Percentiles rank a stretch among this genome's conserved stretches.
These are phyloP conservation scores for Notodonta ziczac DNA, from an alignment of 2,888 invertebrate genomes.

Conservation along the genomic window DNA sequence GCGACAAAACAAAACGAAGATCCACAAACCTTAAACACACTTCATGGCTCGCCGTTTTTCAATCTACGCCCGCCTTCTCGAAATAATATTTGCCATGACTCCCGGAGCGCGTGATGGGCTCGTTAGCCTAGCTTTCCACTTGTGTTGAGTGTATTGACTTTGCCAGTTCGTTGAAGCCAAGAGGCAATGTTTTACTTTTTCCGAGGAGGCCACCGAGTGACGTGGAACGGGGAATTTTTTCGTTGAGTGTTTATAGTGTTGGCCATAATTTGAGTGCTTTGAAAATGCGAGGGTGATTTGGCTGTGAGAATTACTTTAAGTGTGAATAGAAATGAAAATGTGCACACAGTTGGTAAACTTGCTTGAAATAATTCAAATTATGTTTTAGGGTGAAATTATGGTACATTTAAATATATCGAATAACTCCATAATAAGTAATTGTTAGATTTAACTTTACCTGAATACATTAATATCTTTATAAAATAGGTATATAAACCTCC, in stretches of 20 bases:
- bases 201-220: constrained; percentile 35
- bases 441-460: too few relatives aligned
- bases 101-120: constrained; percentile 55
- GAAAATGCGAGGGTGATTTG: not conserved
- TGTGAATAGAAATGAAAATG: too few relatives aligned
- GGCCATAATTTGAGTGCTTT: not conserved
- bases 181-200: constrained; percentile 54
- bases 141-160: constrained; percentile 69
- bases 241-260: not conserved
- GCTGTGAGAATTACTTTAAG: not conserved
- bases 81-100: constrained; percentile 69
- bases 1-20: constrained; percentile 17
- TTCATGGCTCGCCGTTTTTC: constrained; percentile 38
- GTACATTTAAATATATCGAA: too few relatives aligned
- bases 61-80: constrained; percentile 44
- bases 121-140: constrained; percentile 63
- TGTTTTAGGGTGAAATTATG: too few relatives aligned
- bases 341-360: too few relatives aligned
- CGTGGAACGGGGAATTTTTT: constrained; percentile 35
- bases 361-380: too few relatives aligned
- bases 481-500: too few relatives aligned
- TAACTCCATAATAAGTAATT: too few relatives aligned
- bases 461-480: too few relatives aligned
- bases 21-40: constrained; percentile 31
- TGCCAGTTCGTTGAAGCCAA: constrained; percentile 71